phyloP scores from a whole-genome alignment of 2,797 vertebrate genomes.

The Saxicola maurus region DNA sequence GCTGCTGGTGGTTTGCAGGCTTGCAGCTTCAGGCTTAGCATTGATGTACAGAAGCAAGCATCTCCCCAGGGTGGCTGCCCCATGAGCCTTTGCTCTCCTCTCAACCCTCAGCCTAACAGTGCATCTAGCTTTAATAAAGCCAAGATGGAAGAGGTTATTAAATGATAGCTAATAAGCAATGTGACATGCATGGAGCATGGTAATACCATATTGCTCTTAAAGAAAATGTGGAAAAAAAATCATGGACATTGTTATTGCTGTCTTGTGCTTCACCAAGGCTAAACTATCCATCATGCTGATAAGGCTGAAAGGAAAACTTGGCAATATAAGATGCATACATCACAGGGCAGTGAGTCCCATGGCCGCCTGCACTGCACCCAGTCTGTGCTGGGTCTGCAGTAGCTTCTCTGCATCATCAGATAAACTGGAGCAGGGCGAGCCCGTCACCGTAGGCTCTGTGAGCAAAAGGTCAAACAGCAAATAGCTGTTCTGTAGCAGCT shows the following conservation, averaged over 20 bases:
- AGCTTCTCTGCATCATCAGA: neutral
- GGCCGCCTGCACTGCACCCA: neutral
- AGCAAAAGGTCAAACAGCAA: neutral
- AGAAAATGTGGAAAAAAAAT: conserved; percentile 24
- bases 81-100: neutral
- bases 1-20: neutral
- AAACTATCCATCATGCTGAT: conserved; percentile 41
- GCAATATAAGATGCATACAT: neutral
- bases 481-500: neutral
- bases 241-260: conserved; percentile 4
- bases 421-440: neutral
- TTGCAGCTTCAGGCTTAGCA: neutral
- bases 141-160: conserved; percentile 21
- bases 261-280: conserved; percentile 10
- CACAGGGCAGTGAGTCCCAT: neutral
- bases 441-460: neutral
- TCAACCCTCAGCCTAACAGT: neutral
- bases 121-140: conserved; percentile 34
- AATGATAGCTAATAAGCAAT: conserved; percentile 40
- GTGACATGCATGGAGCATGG: neutral
- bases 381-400: neutral
- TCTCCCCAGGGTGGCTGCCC: neutral
- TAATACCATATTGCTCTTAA: conserved; percentile 27
- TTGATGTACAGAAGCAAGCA: neutral
- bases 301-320: conserved; percentile 35